Conservation (phyloP, 2,888 invertebrate species). For the Drosophila bunnanda region DNA sequence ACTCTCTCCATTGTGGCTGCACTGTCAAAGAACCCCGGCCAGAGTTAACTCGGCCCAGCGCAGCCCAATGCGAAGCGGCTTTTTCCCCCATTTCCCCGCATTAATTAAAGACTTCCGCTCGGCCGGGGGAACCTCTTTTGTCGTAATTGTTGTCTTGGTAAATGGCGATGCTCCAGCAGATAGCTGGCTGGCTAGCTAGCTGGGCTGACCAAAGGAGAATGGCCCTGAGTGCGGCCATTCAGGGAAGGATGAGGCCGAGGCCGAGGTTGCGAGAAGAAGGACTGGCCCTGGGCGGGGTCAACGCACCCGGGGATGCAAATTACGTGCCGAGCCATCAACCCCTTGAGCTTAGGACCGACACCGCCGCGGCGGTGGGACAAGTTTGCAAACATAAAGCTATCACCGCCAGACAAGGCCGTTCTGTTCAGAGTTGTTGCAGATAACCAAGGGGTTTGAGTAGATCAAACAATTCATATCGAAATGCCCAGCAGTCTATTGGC, state of each 20-base stretch:
- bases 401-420: constrained; percentile 32
- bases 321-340: constrained; percentile 42
- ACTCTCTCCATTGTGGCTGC: constrained; percentile 30
- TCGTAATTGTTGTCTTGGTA: constrained; percentile 65
- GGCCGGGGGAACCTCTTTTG: constrained; percentile 65
- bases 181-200: constrained; percentile 4
- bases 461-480: constrained; percentile 31
- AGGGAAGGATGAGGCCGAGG: not conserved
- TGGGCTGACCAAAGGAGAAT: constrained; percentile 23
- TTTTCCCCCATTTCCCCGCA: constrained; percentile 35
- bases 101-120: constrained; percentile 80
- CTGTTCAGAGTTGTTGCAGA: constrained; percentile 17
- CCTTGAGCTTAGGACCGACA: constrained; percentile 32
- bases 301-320: constrained; percentile 42
- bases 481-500: constrained; percentile 1
- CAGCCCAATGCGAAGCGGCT: constrained; percentile 3
- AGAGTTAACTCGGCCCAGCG: constrained; percentile 24
- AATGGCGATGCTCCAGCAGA: constrained; percentile 46
- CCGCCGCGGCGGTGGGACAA: constrained; percentile 21
- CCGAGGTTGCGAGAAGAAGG: not conserved
- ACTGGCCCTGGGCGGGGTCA: constrained; percentile 36
- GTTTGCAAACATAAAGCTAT: constrained; percentile 22
- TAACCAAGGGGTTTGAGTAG: constrained; percentile 20
- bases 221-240: constrained; percentile 24
- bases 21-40: constrained; percentile 39